Evolutionary conservation across 2,113 vertebrate species (phyloP), one percentile per base, ranked within the genome.

Genomic region (Thinocorus orbignyianus): DNA sequence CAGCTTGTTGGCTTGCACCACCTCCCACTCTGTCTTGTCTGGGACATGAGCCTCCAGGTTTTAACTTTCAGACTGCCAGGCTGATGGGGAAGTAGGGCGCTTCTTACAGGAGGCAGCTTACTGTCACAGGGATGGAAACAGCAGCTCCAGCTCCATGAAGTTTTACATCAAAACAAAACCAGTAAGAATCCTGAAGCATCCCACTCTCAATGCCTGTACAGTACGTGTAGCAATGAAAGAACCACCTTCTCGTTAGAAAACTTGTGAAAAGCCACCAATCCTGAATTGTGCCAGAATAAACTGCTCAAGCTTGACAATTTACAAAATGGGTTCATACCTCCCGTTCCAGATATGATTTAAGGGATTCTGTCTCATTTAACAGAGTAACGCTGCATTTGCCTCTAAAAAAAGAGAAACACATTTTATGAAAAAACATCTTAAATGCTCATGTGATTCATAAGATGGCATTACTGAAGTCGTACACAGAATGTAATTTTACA

Each of bases 311-410:
- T 90, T 78, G 48, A 70, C 51, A 95, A 88, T 64, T 92, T 31
- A 78, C 37, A 93, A 96, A 94, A 94, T 61, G 35, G 35, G 37
- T 91, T 92, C 98, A 85, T 97, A 99, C 99, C 99, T 99, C 99
- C 91, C 99, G 98, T 88, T 99, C 99, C 97, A 99, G 97, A 97
- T 99, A 99, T 4, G 99, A 99, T 97, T 98, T 99, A 86, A 99
- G 98, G 5, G 99, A 99, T 97, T 99, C 99, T 0, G 99, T 99
- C 97, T 99, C 99, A 42, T 99, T 99, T 96, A 99, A 98, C 96
- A 99, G 97, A 9, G 99, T 99, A 95, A 99, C 99, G 4, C 99
- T 99, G 98, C 99, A 99, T 97, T 99, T 99, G 82, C 99, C 99
- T 97, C 99, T 99, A 95, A 80, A 97, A 97, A 93, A 65, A 90